A percentile compares a stretch with the other conserved stretches of the same genome.
Evolutionary conservation across 2,113 vertebrate genomes (phyloP).

Genomic region (Psammodynastes pulverulentus): DNA sequence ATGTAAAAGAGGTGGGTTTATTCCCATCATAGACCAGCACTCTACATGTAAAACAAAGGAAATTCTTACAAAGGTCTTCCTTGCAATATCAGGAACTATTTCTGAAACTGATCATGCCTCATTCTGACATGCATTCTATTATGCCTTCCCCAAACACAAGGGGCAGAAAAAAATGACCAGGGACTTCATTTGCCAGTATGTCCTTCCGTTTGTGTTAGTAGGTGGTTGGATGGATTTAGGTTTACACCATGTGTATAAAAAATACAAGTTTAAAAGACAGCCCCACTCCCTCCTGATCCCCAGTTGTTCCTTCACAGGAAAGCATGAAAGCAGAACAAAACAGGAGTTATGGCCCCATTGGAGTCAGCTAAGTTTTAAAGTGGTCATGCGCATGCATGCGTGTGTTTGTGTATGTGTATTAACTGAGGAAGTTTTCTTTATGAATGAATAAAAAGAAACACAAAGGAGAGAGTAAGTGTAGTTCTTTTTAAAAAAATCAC

Average conservation of each 20-base stretch:
- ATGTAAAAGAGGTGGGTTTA: not conserved
- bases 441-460: not conserved
- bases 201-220: not conserved
- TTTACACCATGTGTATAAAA: not conserved
- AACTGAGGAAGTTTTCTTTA: not conserved
- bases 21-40: not conserved
- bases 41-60: not conserved
- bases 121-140: not conserved
- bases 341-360: not conserved
- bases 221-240: not conserved
- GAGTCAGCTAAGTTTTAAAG: not conserved
- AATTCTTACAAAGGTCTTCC: not conserved
- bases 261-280: not conserved
- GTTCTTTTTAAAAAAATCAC: not conserved
- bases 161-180: not conserved
- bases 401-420: not conserved
- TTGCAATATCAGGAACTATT: not conserved
- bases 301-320: not conserved
- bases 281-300: not conserved
- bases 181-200: not conserved
- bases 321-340: not conserved
- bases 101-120: not conserved
- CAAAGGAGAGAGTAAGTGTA: not conserved
- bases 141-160: not conserved
- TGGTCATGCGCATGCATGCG: accelerated